phyloP scores from a whole-genome alignment of 2,888 invertebrate genomes.

The Sminthurides aquaticus region DNA sequence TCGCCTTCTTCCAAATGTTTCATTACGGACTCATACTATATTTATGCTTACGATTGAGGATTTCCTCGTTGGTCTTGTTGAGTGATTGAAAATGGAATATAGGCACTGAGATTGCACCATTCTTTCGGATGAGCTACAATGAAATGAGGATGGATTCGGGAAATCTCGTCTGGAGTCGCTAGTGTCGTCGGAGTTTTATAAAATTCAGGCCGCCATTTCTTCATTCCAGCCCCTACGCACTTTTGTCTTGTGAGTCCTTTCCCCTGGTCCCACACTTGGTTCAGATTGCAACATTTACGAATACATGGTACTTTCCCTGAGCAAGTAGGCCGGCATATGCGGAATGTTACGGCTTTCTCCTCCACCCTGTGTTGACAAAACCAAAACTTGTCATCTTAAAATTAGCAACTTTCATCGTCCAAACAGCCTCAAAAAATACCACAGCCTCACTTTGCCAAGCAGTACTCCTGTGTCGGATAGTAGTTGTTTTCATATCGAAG shows the following conservation, averaged over 20 bases:
- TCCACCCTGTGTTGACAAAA: neutral
- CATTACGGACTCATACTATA: neutral
- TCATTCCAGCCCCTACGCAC: constrained; percentile 26
- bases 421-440: too few species aligned
- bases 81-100: constrained; percentile 2
- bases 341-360: constrained; percentile 9
- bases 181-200: constrained; percentile 24
- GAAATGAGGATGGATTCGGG: constrained; percentile 28
- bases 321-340: constrained; percentile 37
- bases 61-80: constrained; percentile 3
- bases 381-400: too few species aligned
- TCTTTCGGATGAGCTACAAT: constrained; percentile 29
- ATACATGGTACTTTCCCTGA: constrained; percentile 32
- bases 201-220: constrained; percentile 31
- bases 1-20: too few species aligned
- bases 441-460: constrained; percentile 20
- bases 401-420: too few species aligned
- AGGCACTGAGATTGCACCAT: constrained; percentile 26
- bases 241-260: constrained; percentile 18
- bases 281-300: constrained; percentile 39
- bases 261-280: constrained; percentile 34
- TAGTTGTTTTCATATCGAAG: constrained; percentile 29
- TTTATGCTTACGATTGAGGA: constrained; percentile 8
- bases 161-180: constrained; percentile 7
- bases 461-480: constrained; percentile 37